Evolutionary conservation across 2,888 invertebrate genomes (phyloP).

Genomic region (Chrysolina americana): DNA sequence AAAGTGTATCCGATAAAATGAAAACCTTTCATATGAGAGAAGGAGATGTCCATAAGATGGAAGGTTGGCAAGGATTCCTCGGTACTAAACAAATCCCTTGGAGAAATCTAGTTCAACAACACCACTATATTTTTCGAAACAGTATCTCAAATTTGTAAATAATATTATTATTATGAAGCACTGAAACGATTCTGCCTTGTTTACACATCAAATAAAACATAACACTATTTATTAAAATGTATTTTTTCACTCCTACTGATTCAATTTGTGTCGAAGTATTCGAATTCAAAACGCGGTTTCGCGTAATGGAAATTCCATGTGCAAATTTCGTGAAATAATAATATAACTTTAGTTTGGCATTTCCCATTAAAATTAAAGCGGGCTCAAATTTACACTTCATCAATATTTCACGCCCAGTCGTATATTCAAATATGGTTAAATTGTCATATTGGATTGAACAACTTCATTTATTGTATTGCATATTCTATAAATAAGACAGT

Average conservation of each 20-base stretch:
- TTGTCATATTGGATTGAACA: conserved; percentile 24
- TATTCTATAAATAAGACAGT: conserved; percentile 5
- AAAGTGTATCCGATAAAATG: too few relatives aligned
- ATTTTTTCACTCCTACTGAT: not conserved
- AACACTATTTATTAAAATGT: not conserved
- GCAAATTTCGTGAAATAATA: conserved; percentile 40
- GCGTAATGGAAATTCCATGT: conserved; percentile 39
- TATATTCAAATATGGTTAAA: conserved; percentile 9
- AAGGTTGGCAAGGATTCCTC: too few relatives aligned
- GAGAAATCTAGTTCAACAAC: too few relatives aligned
- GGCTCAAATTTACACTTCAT: conserved; percentile 25
- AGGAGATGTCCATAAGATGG: too few relatives aligned
- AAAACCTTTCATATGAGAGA: too few relatives aligned
- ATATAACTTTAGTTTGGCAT: conserved; percentile 25
- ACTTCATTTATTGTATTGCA: conserved; percentile 16
- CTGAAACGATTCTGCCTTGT: too few relatives aligned
- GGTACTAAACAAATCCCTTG: too few relatives aligned
- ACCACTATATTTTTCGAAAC: too few relatives aligned
- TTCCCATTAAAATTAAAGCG: conserved; percentile 26
- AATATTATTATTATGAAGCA: too few relatives aligned
- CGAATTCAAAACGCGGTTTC: conserved; percentile 19
- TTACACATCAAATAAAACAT: not conserved
- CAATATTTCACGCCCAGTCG: conserved; percentile 16
- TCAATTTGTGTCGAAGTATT: conserved; percentile 19
- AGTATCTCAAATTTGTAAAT: too few relatives aligned